A percentile compares a stretch with the other conserved stretches of the same genome.
Conservation (phyloP, 2,113 vertebrate species). For the Campylorhamphus procurvoides region DNA sequence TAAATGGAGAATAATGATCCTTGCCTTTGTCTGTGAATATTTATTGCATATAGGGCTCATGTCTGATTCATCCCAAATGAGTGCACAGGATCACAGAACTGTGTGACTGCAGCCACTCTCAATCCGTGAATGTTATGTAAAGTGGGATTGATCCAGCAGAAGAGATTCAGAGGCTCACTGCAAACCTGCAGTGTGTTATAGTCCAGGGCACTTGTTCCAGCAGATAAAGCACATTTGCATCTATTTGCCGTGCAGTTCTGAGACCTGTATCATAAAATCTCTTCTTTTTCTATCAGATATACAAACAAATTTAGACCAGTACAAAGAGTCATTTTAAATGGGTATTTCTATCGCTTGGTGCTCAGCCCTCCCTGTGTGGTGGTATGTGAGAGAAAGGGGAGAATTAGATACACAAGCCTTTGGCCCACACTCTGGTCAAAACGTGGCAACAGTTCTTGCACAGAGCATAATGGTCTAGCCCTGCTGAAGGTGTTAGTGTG, state of each 20-base stretch:
- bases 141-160: background rate
- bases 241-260: background rate
- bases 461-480: background rate
- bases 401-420: background rate
- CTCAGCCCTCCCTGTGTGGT: background rate
- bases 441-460: background rate
- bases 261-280: background rate
- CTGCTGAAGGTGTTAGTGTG: background rate
- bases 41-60: conserved; percentile 28
- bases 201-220: background rate
- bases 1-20: conserved; percentile 27
- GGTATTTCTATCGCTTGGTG: conserved; percentile 16
- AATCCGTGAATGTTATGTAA: background rate
- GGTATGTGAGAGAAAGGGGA: background rate
- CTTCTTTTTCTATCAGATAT: conserved; percentile 15
- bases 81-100: background rate
- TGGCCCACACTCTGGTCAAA: background rate
- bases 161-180: background rate
- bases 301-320: background rate
- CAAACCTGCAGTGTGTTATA: background rate
- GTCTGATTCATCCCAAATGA: conserved; percentile 3
- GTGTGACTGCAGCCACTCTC: background rate
- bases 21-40: conserved; percentile 45
- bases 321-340: background rate
- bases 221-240: conserved; percentile 21